Evolutionary conservation across 2,888 invertebrate genomes (phyloP).

Genomic region (Dasypolia templi): DNA sequence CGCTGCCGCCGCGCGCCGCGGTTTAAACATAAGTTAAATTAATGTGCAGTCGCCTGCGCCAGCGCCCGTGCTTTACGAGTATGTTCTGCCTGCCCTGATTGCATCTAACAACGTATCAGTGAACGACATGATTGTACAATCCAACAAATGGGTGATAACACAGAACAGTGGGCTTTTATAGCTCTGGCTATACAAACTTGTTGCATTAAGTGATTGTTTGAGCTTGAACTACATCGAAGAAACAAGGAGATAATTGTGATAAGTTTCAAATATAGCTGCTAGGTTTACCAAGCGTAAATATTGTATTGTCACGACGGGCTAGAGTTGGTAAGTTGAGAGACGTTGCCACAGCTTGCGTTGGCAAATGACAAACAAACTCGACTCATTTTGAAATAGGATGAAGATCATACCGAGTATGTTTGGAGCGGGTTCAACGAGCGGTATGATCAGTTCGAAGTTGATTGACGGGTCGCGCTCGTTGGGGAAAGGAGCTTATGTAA

Average conservation of each 20-base stretch:
- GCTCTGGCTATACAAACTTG: not conserved
- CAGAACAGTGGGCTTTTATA: not conserved
- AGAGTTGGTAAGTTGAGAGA: not conserved
- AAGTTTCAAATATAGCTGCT: constrained; percentile 11
- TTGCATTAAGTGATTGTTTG: constrained; percentile 12
- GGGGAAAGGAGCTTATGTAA: constrained; percentile 80
- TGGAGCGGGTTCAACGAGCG: constrained; percentile 47
- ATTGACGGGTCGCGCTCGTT: constrained; percentile 74
- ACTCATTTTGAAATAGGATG: constrained; percentile 54
- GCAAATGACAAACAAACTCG: constrained; percentile 50
- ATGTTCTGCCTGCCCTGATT: constrained; percentile 50
- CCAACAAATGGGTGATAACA: constrained; percentile 22
- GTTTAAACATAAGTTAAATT: constrained; percentile 55
- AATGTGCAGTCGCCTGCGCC: constrained; percentile 50
- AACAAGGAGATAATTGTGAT: constrained; percentile 3
- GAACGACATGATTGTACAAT: constrained; percentile 48
- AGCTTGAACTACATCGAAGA: constrained; percentile 16
- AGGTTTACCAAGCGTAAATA: constrained; percentile 40
- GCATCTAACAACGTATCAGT: constrained; percentile 56
- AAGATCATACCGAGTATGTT: constrained; percentile 39
- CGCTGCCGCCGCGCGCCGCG: constrained; percentile 2
- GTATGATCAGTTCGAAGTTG: constrained; percentile 62
- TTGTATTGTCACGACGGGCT: constrained; percentile 16
- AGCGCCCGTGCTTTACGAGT: constrained; percentile 29
- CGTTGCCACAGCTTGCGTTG: constrained; percentile 38